Evolutionary conservation across 1,140 invertebrate genomes (phyloP).

Genomic region (Anagrus nilaparvatae): DNA sequence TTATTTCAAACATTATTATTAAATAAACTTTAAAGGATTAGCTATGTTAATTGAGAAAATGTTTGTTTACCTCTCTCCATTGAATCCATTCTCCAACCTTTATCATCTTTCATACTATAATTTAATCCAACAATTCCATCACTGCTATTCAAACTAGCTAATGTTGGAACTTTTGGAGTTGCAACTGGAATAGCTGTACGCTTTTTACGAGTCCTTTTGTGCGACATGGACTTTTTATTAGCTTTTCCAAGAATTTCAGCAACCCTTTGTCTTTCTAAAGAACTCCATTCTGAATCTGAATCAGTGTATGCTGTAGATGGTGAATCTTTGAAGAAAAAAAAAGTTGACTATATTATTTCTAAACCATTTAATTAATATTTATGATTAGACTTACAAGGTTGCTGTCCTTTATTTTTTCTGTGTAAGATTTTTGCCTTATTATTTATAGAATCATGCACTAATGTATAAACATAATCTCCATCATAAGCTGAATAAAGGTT

Average conservation of each 20-base stretch:
- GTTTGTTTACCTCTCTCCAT: conserved; percentile 30
- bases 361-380: background rate
- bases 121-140: conserved; percentile 31
- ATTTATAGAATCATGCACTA: conserved; percentile 55
- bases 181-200: conserved; percentile 71
- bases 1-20: too few relatives aligned
- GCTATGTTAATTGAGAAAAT: background rate
- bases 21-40: background rate
- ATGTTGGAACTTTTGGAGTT: conserved; percentile 66
- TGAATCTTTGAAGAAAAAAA: background rate
- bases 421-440: conserved; percentile 50
- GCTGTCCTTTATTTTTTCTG: conserved; percentile 52
- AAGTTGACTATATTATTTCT: background rate
- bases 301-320: conserved; percentile 60
- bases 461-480: conserved; percentile 49
- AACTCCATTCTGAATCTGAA: conserved; percentile 80
- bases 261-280: conserved; percentile 58
- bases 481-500: conserved; percentile 48
- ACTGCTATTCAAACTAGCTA: conserved; percentile 27
- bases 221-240: conserved; percentile 61
- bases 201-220: conserved; percentile 69
- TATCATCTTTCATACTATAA: conserved; percentile 37
- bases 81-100: conserved; percentile 35
- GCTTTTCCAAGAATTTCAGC: conserved; percentile 55
- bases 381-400: conserved; percentile 44